These are phyloP conservation scores for Phaedon cochleariae DNA, from an alignment of 2,888 invertebrate species.

Conservation along the genomic window DNA sequence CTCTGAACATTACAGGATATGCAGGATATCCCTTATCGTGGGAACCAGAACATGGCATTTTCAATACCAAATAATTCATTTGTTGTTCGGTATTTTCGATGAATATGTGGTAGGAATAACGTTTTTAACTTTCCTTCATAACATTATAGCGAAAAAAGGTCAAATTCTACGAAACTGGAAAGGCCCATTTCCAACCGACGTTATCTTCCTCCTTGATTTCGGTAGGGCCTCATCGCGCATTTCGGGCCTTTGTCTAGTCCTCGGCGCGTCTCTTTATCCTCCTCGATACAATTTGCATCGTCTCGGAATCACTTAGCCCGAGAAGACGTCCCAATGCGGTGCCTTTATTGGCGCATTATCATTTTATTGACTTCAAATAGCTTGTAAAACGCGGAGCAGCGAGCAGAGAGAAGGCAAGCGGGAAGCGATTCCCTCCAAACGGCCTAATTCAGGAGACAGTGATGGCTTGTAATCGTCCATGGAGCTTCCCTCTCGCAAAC, in stretches of 20 bases:
- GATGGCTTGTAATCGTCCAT: slow-evolving; percentile 63
- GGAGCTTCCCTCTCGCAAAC: slow-evolving; percentile 60
- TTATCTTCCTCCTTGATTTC: too few species aligned
- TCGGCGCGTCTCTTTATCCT: slow-evolving; percentile 44
- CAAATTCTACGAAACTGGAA: too few species aligned
- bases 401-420: slow-evolving; percentile 57
- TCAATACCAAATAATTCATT: too few species aligned
- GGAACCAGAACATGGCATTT: too few species aligned
- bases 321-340: slow-evolving; percentile 51
- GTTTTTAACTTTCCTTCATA: too few species aligned
- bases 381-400: slow-evolving; percentile 65
- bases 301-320: slow-evolving; percentile 60
- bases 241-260: slow-evolving; percentile 27
- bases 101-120: too few species aligned
- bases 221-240: too few species aligned
- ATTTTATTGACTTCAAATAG: slow-evolving; percentile 67
- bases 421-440: slow-evolving; percentile 62
- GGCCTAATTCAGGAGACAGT: slow-evolving; percentile 64
- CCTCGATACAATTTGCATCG: slow-evolving; percentile 63
- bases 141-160: too few species aligned
- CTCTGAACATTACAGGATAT: too few species aligned
- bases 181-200: too few species aligned
- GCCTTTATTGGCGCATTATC: slow-evolving; percentile 64
- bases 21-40: too few species aligned
- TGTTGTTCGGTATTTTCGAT: too few species aligned